Evolutionary conservation across 2,113 vertebrate species (phyloP), one percentile per base, ranked within the genome.

Genomic region (Pyrgilauda ruficollis): DNA sequence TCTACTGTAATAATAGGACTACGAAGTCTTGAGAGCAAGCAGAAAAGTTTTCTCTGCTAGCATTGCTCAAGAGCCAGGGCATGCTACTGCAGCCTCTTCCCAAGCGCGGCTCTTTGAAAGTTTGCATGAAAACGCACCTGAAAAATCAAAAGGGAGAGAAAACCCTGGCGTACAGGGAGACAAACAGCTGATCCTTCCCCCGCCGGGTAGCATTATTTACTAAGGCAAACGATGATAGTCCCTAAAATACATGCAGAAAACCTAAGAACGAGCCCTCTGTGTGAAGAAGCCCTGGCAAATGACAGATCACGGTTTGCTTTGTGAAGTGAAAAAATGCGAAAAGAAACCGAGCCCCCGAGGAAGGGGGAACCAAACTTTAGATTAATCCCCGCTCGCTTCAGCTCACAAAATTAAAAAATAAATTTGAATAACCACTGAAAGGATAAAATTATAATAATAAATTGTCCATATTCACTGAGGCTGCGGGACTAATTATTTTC

Each of bases 401-500:
- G 77, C 88, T 94, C 75, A 62, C 88, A 76, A 95, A 94, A 96
- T 93, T 96, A 95, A 96, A 96, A 96, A 93, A 91, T 94, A 92
- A 96, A 94, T 93, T 89, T 92, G 86, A 97, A 96, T 96, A 96
- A 89, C 80, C 62, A 78, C 72, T 68, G 88, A 94, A 94, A 96
- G 87, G 84, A 91, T 91, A 94, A 96, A 97, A 94, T 87, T 93
- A 83, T 89, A 74, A 84, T 94, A 95, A 97, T 92, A 87, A 93
- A 96, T 95, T 93, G 93, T 90, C 83, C 89, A 58, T 78, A 90
- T 89, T 95, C 87, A 83, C 88, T 62, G 87, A 94, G 84, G 75
- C 93, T 76, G 93, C 39, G 44, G 66, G 67, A 93, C 93, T 95
- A 95, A 97, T 96, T 96, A 85, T 87, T 95, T 85, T 93, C 93